Evolutionary conservation across 1,140 invertebrate genomes (phyloP), one percentile per base, ranked within the genome.

Genomic region (Brachionus koreanus): DNA sequence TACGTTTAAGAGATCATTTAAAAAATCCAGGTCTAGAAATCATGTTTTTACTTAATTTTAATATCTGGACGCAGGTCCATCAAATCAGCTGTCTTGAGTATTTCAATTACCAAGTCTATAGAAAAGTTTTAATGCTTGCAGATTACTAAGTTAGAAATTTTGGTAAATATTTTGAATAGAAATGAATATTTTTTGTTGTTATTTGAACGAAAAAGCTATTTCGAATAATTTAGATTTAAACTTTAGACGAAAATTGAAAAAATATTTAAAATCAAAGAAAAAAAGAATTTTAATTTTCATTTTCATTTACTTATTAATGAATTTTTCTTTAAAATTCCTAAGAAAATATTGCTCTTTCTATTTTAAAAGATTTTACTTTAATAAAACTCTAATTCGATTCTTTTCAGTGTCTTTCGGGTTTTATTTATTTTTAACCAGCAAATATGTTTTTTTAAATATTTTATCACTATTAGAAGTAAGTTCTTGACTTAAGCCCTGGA

Each of bases 111-210:
- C 6, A 52, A 57, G 5, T 57, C 5, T 23, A 57, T 57, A 23
- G 9, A 57, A 19, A 19, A 19, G 5, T 16, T 57, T 57, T 57
- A 16, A 7, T 9, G 49, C 19, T 23, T 57, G 49, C 49, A 57
- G 49, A 57, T 57, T 57, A 57, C 49, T 57, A 57, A 57, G 49
- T 3, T 19, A 57, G 49, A 16, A 19, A 19, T 57, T 57, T 57
- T 57, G 6, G 19, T 57, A 57, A 57, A 57, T 57, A 57, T 57
- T 57, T 57, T 23, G 49, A 57, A 57, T 57, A 57, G 39, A 57
- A 57, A 57, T 57, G 49, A 57, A 57, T 57, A 57, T 57, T 57
- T 57, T 57, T 65, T 33, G 63, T 65, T 65, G 63, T 65, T 65
- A 65, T 65, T 65, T 65, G 63, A 65, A 65, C 25, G 19, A 57